Evolutionary conservation across 2,113 vertebrate genomes (phyloP).

Genomic region (Centropristis striata): DNA sequence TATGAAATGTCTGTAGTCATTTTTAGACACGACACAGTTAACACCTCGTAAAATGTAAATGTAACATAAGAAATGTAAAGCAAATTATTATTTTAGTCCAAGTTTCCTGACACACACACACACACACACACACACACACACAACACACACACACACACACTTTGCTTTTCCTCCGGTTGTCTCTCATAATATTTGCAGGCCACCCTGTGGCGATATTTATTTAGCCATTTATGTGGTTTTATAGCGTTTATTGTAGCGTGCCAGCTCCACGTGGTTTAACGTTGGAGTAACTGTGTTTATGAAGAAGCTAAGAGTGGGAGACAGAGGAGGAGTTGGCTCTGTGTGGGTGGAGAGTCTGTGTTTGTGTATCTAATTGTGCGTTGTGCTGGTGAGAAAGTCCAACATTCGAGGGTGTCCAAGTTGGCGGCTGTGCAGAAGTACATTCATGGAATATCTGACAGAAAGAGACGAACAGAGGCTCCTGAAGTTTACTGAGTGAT

Average conservation of each 20-base stretch:
- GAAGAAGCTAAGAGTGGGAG: constrained; percentile 61
- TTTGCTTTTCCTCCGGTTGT: constrained; percentile 12
- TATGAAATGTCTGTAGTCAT: too few relatives aligned
- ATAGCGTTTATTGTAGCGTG: constrained; percentile 56
- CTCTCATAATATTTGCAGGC: constrained; percentile 67
- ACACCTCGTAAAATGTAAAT: too few relatives aligned
- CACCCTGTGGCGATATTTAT: constrained; percentile 76
- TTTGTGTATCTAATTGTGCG: constrained; percentile 57
- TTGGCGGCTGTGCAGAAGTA: constrained; percentile 32
- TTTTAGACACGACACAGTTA: too few relatives aligned
- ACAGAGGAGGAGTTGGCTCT: constrained; percentile 27
- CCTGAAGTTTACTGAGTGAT: neutral
- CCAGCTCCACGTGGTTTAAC: constrained; percentile 56
- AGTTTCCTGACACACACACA: neutral
- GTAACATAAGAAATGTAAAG: too few relatives aligned
- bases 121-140: neutral
- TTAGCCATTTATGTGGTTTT: constrained; percentile 59
- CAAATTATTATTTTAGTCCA: too few relatives aligned
- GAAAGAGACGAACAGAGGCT: constrained; percentile 6
- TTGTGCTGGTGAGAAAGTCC: constrained; percentile 31
- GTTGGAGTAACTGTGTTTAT: constrained; percentile 53
- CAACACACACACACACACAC: constrained; percentile 23
- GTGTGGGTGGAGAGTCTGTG: constrained; percentile 50
- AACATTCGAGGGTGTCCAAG: constrained; percentile 28
- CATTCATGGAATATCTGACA: constrained; percentile 48